phyloP scores from a whole-genome alignment of 1,140 invertebrate species.

The Polyergus mexicanus region DNA sequence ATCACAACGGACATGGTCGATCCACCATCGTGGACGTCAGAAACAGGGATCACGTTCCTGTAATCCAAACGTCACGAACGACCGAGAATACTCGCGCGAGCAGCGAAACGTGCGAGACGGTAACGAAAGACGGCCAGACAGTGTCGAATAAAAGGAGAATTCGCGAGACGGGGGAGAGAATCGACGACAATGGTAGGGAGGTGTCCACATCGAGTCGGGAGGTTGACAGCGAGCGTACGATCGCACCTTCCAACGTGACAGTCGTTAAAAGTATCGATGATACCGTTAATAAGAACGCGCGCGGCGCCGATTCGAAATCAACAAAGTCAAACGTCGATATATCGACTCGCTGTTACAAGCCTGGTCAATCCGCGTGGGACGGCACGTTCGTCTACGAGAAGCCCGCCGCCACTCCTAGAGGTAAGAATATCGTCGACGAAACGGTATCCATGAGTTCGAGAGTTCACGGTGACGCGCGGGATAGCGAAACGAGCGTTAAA shows the following conservation, averaged over 20 bases:
- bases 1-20: not conserved
- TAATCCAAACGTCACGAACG: conserved; percentile 63
- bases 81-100: conserved; percentile 71
- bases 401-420: conserved; percentile 58
- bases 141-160: conserved; percentile 73
- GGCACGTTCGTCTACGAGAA: conserved; percentile 86
- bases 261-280: conserved; percentile 50
- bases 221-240: conserved; percentile 74
- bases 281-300: conserved; percentile 35
- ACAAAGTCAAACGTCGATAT: conserved; percentile 19
- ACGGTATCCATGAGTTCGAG: conserved; percentile 29
- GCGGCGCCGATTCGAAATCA: conserved; percentile 22
- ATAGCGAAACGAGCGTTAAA: conserved; percentile 55
- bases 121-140: conserved; percentile 75
- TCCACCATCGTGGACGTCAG: conserved; percentile 3
- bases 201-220: conserved; percentile 72
- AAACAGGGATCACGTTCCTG: conserved; percentile 14
- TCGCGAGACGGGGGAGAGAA: conserved; percentile 64
- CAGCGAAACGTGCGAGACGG: conserved; percentile 68
- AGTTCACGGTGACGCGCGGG: not conserved
- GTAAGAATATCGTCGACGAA: conserved; percentile 21
- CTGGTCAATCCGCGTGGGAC: conserved; percentile 86
- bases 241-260: conserved; percentile 33
- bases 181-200: conserved; percentile 79
- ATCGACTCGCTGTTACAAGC: conserved; percentile 70